These are phyloP conservation scores for Eueremaeus valkanovi DNA, from an alignment of 2,888 invertebrate genomes.

Conservation along the genomic window DNA sequence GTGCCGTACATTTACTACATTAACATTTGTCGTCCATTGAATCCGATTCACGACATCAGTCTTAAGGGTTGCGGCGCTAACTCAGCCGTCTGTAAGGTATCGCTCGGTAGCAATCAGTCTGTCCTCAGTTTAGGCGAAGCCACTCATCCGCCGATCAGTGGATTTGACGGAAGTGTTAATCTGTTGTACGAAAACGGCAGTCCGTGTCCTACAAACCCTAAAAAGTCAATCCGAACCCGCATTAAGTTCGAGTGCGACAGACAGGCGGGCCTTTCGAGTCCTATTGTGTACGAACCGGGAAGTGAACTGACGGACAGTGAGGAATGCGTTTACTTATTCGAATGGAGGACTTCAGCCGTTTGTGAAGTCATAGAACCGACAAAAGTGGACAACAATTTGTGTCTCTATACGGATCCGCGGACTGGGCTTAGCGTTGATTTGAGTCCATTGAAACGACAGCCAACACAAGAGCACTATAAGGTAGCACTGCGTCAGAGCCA, in stretches of 20 bases:
- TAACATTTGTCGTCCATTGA: conserved; percentile 40
- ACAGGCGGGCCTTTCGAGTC: background rate
- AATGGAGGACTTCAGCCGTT: conserved; percentile 42
- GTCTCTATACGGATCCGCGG: conserved; percentile 28
- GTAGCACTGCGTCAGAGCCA: background rate
- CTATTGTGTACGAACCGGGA: conserved; percentile 20
- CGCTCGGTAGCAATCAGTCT: background rate
- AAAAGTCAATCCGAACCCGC: background rate
- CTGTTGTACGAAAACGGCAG: conserved; percentile 34
- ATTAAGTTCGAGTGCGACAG: conserved; percentile 36
- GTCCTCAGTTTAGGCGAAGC: conserved; percentile 36
- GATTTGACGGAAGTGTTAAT: conserved; percentile 34
- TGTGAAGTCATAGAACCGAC: conserved; percentile 24
- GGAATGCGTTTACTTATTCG: conserved; percentile 41
- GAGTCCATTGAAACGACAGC: conserved; percentile 47
- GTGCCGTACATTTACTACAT: conserved; percentile 30
- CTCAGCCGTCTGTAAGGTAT: conserved; percentile 28
- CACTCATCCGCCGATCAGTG: background rate
- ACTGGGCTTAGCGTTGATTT: conserved; percentile 48
- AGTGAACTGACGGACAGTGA: background rate
- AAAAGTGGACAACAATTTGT: background rate
- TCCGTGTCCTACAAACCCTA: conserved; percentile 30
- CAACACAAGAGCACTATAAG: background rate
- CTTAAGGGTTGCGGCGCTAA: conserved; percentile 7
- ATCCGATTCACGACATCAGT: conserved; percentile 1